A percentile compares a stretch with the other conserved stretches of the same genome.
Evolutionary conservation across 2,113 vertebrate species (phyloP).

Genomic region (Sinosuthora webbiana): DNA sequence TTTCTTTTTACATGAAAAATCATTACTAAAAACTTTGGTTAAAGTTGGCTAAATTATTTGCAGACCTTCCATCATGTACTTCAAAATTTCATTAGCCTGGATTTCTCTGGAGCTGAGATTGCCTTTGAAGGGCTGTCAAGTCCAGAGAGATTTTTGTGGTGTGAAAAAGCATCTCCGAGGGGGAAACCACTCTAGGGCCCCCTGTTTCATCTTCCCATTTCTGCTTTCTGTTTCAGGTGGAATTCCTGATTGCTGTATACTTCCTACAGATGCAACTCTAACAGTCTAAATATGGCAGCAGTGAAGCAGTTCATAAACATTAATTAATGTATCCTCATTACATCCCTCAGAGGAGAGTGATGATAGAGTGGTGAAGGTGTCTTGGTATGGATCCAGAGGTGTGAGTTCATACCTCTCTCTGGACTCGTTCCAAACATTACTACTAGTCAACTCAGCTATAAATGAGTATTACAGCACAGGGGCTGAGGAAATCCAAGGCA

Average conservation of each 20-base stretch:
- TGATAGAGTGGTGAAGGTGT: slow-evolving; percentile 5
- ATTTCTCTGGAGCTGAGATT: neutral
- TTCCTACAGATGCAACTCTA: slow-evolving; percentile 1
- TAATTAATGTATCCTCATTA: slow-evolving; percentile 43
- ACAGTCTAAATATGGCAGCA: slow-evolving; percentile 40
- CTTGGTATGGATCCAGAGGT: slow-evolving; percentile 40
- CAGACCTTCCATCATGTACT: neutral
- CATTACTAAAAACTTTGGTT: neutral
- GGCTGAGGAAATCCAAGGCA: slow-evolving; percentile 24
- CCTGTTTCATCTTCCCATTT: neutral
- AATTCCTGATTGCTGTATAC: neutral
- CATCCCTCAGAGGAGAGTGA: neutral
- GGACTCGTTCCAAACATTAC: neutral
- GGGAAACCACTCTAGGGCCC: neutral
- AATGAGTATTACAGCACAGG: slow-evolving; percentile 3
- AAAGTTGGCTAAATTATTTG: neutral
- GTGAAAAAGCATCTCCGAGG: neutral
- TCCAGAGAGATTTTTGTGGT: neutral
- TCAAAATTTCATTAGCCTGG: neutral
- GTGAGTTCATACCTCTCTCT: slow-evolving; percentile 22
- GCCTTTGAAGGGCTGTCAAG: neutral
- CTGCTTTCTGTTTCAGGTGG: neutral
- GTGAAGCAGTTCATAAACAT: slow-evolving; percentile 31
- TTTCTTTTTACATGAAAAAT: slow-evolving; percentile 1
- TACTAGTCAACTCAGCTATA: neutral